These are phyloP conservation scores for Sternotherus odoratus DNA, from an alignment of 2,797 vertebrate species.

Conservation along the genomic window DNA sequence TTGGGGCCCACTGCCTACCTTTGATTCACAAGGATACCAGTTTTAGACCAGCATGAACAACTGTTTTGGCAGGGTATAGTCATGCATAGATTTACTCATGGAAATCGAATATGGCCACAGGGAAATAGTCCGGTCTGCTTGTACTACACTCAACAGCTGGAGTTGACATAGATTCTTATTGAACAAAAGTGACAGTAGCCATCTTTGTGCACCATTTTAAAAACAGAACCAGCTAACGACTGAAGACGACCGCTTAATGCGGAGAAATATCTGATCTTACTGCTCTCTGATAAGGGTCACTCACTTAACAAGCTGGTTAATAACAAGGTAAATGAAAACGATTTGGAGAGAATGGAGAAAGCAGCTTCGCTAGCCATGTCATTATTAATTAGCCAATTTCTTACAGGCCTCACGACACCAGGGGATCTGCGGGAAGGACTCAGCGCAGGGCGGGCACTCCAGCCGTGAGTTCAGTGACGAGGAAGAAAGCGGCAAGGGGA, in stretches of 20 bases:
- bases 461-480: neutral
- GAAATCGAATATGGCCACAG: conserved; percentile 35
- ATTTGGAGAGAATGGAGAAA: accelerated
- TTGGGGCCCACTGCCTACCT: accelerated
- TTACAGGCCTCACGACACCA: neutral
- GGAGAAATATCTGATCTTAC: neutral
- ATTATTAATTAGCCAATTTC: neutral
- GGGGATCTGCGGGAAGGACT: too few species aligned
- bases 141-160: conserved; percentile 11
- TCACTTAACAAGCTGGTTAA: neutral
- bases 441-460: neutral
- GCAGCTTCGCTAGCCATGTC: neutral
- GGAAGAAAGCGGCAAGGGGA: neutral
- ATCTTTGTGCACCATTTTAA: neutral
- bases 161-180: conserved; percentile 34
- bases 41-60: neutral
- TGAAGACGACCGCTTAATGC: too few species aligned
- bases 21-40: neutral
- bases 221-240: neutral
- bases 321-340: neutral
- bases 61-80: neutral
- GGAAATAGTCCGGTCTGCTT: conserved; percentile 24
- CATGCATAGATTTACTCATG: neutral
- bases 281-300: neutral
- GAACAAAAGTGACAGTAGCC: conserved; percentile 23